A percentile compares a stretch with the other conserved stretches of the same genome.
These are phyloP conservation scores for Clistopyga incitator DNA, from an alignment of 2,888 invertebrate species.

Conservation along the genomic window DNA sequence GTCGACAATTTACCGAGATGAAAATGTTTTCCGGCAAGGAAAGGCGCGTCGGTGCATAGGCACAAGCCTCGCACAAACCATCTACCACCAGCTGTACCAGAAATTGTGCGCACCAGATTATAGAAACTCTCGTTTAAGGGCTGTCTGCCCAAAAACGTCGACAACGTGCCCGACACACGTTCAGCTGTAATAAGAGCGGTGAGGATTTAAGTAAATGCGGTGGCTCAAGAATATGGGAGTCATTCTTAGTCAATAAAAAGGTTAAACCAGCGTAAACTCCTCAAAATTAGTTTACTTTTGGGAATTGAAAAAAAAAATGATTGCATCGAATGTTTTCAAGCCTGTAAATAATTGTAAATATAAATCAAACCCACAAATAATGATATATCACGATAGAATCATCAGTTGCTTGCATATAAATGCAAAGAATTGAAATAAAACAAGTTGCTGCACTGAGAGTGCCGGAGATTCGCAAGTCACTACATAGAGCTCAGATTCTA, in stretches of 20 bases:
- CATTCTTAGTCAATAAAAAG: neutral
- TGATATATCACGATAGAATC: too few species aligned
- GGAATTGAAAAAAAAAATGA: too few species aligned
- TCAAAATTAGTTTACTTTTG: too few species aligned
- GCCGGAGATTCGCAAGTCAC: constrained; percentile 2
- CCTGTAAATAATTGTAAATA: too few species aligned
- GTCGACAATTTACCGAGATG: constrained; percentile 54
- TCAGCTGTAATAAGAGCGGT: neutral
- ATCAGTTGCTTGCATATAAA: too few species aligned
- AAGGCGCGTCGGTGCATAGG: constrained; percentile 8
- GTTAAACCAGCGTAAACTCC: too few species aligned
- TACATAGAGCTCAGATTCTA: neutral
- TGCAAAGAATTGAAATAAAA: too few species aligned
- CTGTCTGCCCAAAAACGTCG: neutral
- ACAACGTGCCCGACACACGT: constrained; percentile 9
- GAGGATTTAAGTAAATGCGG: neutral
- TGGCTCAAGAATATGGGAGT: neutral
- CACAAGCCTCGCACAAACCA: constrained; percentile 3
- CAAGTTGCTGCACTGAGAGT: neutral
- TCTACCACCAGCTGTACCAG: constrained; percentile 19
- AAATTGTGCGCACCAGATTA: constrained; percentile 14
- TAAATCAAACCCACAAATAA: too few species aligned
- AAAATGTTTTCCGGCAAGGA: constrained; percentile 51
- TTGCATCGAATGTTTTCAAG: too few species aligned
- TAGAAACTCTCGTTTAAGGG: constrained; percentile 20